Evolutionary conservation across 2,797 vertebrate genomes (phyloP).

Genomic region (Poecile montanus): DNA sequence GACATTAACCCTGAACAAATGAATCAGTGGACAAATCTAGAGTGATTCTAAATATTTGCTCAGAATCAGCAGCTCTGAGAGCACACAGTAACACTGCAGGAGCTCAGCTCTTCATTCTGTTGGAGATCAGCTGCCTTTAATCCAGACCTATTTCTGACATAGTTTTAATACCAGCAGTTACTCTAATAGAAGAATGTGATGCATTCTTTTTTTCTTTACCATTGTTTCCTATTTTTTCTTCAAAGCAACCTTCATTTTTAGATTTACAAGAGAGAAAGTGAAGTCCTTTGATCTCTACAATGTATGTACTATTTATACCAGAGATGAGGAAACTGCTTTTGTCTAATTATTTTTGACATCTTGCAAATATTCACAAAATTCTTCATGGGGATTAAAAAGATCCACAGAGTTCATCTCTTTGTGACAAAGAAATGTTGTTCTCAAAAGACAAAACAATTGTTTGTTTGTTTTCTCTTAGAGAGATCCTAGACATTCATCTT

Average conservation of each 20-base stretch:
- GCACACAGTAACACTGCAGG: not conserved
- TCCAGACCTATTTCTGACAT: conserved; percentile 45
- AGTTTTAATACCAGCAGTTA: conserved; percentile 29
- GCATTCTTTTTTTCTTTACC: not conserved
- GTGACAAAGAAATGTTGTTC: conserved; percentile 54
- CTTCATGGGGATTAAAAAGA: conserved; percentile 60
- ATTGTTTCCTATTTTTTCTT: conserved; percentile 56
- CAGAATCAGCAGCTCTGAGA: not conserved
- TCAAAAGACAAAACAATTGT: conserved; percentile 62
- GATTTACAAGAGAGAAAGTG: conserved; percentile 47
- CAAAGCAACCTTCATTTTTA: conserved; percentile 30
- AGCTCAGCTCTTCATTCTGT: not conserved
- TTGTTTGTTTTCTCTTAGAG: conserved; percentile 50
- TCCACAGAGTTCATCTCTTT: conserved; percentile 53
- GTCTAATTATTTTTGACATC: conserved; percentile 79
- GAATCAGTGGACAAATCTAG: not conserved
- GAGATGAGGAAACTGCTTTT: conserved; percentile 58
- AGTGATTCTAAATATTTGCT: not conserved
- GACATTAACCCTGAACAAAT: not conserved
- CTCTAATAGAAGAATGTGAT: not conserved
- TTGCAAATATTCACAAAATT: conserved; percentile 78
- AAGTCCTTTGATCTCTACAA: conserved; percentile 73
- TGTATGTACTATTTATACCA: conserved; percentile 40
- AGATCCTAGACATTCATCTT: conserved; percentile 49
- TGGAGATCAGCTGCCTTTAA: conserved; percentile 14